Evolutionary conservation across 2,113 vertebrate species (phyloP).

Genomic region (Channa maculata): DNA sequence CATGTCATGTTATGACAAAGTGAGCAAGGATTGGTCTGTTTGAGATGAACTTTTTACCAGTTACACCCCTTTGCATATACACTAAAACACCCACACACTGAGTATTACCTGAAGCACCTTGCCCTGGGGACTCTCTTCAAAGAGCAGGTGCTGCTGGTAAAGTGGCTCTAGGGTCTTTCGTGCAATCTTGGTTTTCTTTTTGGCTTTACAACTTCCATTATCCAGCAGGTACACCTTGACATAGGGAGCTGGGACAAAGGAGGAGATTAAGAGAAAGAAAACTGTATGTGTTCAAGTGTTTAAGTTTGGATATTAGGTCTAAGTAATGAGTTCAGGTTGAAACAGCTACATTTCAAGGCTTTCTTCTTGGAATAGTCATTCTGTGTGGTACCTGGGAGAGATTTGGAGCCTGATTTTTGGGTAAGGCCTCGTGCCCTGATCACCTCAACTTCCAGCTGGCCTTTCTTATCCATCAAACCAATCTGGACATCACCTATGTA

Average conservation of each 20-base stretch:
- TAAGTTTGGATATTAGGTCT: neutral
- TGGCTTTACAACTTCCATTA: conserved; percentile 96
- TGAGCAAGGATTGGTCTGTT: neutral
- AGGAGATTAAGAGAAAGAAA: too few relatives aligned
- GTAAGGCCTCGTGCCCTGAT: conserved; percentile 97
- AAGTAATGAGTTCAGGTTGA: neutral
- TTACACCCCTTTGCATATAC: neutral
- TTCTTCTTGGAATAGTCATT: too few relatives aligned
- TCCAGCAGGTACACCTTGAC: conserved; percentile 99
- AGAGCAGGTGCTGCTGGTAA: conserved; percentile 96
- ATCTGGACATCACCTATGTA: conserved; percentile 96
- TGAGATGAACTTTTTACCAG: neutral
- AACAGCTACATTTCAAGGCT: too few relatives aligned
- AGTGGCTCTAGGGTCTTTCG: conserved; percentile 98
- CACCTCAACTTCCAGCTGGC: conserved; percentile 97
- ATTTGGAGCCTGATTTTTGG: conserved; percentile 96
- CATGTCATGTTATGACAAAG: neutral
- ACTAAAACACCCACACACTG: neutral
- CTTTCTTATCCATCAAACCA: conserved; percentile 98
- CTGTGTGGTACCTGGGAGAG: conserved; percentile 90
- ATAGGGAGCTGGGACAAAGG: conserved; percentile 88
- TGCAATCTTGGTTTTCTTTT: conserved; percentile 99
- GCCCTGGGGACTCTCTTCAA: conserved; percentile 96
- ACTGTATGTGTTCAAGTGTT: neutral
- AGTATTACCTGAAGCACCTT: conserved; percentile 97